Conservation (phyloP, 2,888 invertebrate species). For the Cosmia trapezina region DNA sequence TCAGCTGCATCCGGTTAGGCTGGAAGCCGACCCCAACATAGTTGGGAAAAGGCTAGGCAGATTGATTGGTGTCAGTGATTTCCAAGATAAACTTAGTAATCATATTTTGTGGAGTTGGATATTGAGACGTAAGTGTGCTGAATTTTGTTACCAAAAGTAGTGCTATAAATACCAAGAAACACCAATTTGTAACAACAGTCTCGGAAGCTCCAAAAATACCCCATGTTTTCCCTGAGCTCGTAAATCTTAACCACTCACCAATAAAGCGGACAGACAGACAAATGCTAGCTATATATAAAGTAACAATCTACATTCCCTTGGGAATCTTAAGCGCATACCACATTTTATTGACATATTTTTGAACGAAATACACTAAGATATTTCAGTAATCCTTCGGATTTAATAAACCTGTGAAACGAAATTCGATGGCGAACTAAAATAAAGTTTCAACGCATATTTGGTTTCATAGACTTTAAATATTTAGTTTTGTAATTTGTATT, state of each 20-base stretch:
- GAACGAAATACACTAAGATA: constrained; percentile 30
- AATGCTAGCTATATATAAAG: constrained; percentile 77
- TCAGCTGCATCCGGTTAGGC: no score
- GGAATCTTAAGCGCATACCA: constrained; percentile 58
- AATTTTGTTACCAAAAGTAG: neutral
- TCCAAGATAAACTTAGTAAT: no score
- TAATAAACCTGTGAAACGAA: neutral
- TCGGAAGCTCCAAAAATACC: constrained; percentile 68
- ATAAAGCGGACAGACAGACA: constrained; percentile 85
- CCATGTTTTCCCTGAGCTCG: constrained; percentile 73
- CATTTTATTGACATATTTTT: constrained; percentile 53
- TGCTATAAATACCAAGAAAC: neutral
- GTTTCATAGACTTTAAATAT: constrained; percentile 2
- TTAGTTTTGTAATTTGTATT: neutral
- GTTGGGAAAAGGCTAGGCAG: no score
- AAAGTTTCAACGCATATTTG: neutral
- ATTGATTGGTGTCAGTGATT: no score
- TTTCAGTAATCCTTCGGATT: constrained; percentile 28
- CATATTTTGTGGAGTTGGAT: no score
- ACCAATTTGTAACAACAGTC: constrained; percentile 18
- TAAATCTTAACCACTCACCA: constrained; percentile 81
- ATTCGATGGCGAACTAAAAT: constrained; percentile 23
- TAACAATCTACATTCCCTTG: constrained; percentile 83
- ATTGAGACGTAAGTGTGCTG: neutral
- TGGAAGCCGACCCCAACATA: no score